Evolutionary conservation across 2,113 vertebrate species (phyloP).

Genomic region (Plectropomus leopardus): DNA sequence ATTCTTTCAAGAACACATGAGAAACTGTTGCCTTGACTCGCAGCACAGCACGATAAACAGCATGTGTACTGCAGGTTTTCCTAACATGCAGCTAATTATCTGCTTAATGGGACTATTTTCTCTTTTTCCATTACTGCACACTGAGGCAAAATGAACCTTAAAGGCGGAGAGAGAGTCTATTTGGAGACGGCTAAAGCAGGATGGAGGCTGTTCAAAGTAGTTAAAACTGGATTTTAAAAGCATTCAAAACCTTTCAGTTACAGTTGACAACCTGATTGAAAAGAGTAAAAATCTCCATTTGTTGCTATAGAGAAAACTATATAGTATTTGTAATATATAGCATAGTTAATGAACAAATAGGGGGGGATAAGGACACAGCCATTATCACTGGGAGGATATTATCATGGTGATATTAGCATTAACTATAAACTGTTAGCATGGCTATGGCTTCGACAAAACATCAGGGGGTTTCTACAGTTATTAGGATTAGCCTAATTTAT

Average conservation of each 20-base stretch:
- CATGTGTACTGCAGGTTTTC: conserved; percentile 54
- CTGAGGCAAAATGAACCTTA: conserved; percentile 32
- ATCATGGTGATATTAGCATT: not conserved
- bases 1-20: conserved; percentile 17
- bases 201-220: not conserved
- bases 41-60: conserved; percentile 16
- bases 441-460: not conserved
- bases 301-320: not conserved
- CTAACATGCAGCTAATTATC: conserved; percentile 57
- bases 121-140: conserved; percentile 65
- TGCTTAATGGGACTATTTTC: conserved; percentile 55
- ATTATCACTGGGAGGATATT: not conserved
- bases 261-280: not conserved
- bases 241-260: not conserved
- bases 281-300: not conserved
- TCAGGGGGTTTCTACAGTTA: not conserved
- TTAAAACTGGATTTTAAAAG: conserved; percentile 20
- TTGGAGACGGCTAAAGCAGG: conserved; percentile 18
- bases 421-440: not conserved
- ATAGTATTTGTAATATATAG: not conserved
- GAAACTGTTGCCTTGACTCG: not conserved
- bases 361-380: not conserved
- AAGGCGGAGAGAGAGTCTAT: conserved; percentile 28
- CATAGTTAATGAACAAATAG: not conserved
- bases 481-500: not conserved